Evolutionary conservation across 2,797 vertebrate species (phyloP), one percentile per base, ranked within the genome.

Genomic region (Malacoctenus gilli): DNA sequence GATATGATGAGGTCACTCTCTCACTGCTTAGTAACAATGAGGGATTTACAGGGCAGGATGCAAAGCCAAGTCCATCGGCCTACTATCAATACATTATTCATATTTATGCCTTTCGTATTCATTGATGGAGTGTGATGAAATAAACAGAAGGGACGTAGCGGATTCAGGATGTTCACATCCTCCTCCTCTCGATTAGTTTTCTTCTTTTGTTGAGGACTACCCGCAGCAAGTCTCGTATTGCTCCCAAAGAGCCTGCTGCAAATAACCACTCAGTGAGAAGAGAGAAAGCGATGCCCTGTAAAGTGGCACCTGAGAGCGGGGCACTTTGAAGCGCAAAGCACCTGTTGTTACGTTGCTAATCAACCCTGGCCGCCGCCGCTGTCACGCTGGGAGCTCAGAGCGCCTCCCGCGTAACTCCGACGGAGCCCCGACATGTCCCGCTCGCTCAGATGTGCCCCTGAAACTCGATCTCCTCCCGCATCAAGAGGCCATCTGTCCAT

Each of bases 1-100:
- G n/a, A 83, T 72, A 84, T 57, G 75, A 86, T 92, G 88, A 91
- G 89, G 81, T 92, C 89, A 92, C 84, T 72, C 72, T 44, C 56
- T 75, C 59, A 68, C 64, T 55, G 57, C 67, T 59, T 43, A 80
- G 65, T 85, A 72, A 84, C 71, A 71, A 59, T 60, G 38, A 67
- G 68, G 47, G 62, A 83, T 88, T 89, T 86, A 85, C 51, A 62
- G 64, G 38, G 57, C 30, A 63, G 62, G 53, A 61, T 72, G 58
- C 40, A 37, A 44, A 31, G 52, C 50, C 56, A 52, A 63, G 70
- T 52, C 41, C 58, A 62, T 57, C 30, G 22, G 53, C 56, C 76
- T 74, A 80, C 56, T 62, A 56, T 43, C 43, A 19, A 83, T 87
- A 31, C 31, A 74, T 79, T 80, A 85, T 80, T 84, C 12, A 83